A percentile compares a stretch with the other conserved stretches of the same genome.
phyloP scores from a whole-genome alignment of 2,113 vertebrate species.

The Cisticola juncidis region DNA sequence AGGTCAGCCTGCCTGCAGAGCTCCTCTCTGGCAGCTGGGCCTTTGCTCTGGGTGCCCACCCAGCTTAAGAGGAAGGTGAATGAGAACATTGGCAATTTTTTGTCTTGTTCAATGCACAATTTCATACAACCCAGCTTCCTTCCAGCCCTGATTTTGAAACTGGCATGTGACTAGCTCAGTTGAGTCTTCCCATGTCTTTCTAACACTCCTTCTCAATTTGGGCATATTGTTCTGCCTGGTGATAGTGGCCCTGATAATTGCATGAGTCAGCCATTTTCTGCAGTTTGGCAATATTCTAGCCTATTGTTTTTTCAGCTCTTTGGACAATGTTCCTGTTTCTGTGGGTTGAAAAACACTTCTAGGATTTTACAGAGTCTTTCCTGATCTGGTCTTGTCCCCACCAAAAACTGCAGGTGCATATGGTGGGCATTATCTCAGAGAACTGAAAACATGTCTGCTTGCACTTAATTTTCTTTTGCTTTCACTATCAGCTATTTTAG shows the following conservation, averaged over 20 bases:
- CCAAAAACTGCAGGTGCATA: background rate
- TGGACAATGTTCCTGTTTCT: background rate
- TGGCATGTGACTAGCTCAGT: constrained; percentile 47
- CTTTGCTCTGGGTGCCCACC: background rate
- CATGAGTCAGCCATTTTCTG: constrained; percentile 57
- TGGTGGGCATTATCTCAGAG: background rate
- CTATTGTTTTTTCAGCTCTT: constrained; percentile 50
- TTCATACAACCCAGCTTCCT: background rate
- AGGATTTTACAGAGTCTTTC: constrained; percentile 40
- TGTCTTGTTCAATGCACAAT: background rate
- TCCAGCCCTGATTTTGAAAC: constrained; percentile 52
- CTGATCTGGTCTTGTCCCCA: background rate
- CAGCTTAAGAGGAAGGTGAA: constrained; percentile 37
- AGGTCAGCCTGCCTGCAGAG: background rate
- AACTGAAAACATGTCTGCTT: background rate
- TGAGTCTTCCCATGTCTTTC: constrained; percentile 63
- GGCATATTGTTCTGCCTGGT: constrained; percentile 58
- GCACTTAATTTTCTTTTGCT: background rate
- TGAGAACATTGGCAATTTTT: constrained; percentile 38
- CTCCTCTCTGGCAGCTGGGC: background rate
- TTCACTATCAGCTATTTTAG: background rate
- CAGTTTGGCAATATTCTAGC: constrained; percentile 46
- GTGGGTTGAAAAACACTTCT: constrained; percentile 42
- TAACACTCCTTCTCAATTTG: constrained; percentile 61
- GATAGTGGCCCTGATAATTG: constrained; percentile 62